These are phyloP conservation scores for Agrenia bidenticulata DNA, from an alignment of 2,888 invertebrate species.

Conservation along the genomic window DNA sequence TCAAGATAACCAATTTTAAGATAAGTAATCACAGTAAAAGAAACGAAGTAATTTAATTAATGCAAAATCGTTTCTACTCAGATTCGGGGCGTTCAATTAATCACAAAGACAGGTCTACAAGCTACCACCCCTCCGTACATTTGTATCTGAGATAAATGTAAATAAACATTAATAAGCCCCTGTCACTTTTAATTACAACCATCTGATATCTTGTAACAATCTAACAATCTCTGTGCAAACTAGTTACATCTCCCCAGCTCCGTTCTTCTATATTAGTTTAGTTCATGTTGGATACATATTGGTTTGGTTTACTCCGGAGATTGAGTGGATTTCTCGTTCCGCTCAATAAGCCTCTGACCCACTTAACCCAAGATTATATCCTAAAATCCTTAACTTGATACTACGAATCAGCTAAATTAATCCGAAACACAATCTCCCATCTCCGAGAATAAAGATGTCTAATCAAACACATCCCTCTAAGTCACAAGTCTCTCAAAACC, in stretches of 20 bases:
- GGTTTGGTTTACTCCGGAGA: too few species aligned
- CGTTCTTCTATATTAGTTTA: too few species aligned
- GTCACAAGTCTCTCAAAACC: too few species aligned
- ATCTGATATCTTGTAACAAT: conserved; percentile 9
- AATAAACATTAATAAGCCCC: conserved; percentile 2
- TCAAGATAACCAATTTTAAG: too few species aligned
- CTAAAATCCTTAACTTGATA: neutral
- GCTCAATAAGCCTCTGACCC: too few species aligned
- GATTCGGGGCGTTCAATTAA: neutral
- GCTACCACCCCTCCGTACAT: neutral
- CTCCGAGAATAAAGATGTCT: neutral
- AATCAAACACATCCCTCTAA: too few species aligned
- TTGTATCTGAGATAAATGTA: neutral
- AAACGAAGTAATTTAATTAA: too few species aligned
- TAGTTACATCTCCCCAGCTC: too few species aligned
- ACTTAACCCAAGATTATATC: neutral
- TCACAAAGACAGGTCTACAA: neutral
- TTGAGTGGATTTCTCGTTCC: too few species aligned
- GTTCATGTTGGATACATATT: too few species aligned
- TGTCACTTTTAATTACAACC: conserved; percentile 9
- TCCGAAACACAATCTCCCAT: conserved; percentile 1
- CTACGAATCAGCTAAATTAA: neutral
- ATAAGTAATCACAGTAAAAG: too few species aligned
- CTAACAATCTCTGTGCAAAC: neutral
- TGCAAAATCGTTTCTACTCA: too few species aligned